phyloP scores from a whole-genome alignment of 2,797 vertebrate species.

The Gymnoscopelus microlampas region DNA sequence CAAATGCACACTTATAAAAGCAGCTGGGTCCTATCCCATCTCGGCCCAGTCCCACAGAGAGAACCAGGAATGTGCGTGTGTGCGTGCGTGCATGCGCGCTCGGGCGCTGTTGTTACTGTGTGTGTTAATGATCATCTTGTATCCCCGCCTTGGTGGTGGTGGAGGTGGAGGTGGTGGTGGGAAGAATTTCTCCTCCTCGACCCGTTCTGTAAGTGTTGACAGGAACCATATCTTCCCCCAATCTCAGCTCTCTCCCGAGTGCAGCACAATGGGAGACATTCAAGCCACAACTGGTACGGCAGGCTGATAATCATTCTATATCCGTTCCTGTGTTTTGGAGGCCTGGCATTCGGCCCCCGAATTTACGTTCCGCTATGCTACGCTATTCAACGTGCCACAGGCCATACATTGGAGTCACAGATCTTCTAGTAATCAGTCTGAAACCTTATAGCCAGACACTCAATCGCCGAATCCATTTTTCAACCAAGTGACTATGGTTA shows the following conservation, averaged over 20 bases:
- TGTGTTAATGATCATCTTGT: slow-evolving; percentile 47
- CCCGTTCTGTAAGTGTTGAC: slow-evolving; percentile 68
- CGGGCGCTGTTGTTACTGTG: slow-evolving; percentile 5
- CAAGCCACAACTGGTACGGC: slow-evolving; percentile 55
- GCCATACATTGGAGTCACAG: slow-evolving; percentile 28
- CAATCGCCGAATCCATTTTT: too few relatives aligned
- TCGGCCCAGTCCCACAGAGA: slow-evolving; percentile 47
- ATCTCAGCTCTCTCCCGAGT: slow-evolving; percentile 50
- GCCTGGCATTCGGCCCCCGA: slow-evolving; percentile 22
- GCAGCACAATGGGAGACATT: slow-evolving; percentile 41
- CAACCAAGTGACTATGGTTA: too few relatives aligned
- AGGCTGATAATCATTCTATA: slow-evolving; percentile 29
- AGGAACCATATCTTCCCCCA: slow-evolving; percentile 59
- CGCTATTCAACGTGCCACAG: slow-evolving; percentile 40
- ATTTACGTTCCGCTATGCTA: slow-evolving; percentile 46
- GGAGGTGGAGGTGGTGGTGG: slow-evolving; percentile 48
- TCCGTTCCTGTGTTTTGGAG: slow-evolving; percentile 25
- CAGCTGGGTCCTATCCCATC: slow-evolving; percentile 60
- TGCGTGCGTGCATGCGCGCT: not conserved
- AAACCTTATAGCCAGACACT: too few relatives aligned
- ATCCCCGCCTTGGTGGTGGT: slow-evolving; percentile 45
- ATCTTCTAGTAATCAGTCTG: not conserved
- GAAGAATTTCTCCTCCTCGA: slow-evolving; percentile 63
- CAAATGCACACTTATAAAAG: slow-evolving; percentile 31
- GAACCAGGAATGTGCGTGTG: slow-evolving; percentile 4